Percentiles rank a stretch among this genome's conserved stretches.
These are phyloP conservation scores for Cottoperca gobio DNA, from an alignment of 2,797 vertebrate species.

Conservation along the genomic window DNA sequence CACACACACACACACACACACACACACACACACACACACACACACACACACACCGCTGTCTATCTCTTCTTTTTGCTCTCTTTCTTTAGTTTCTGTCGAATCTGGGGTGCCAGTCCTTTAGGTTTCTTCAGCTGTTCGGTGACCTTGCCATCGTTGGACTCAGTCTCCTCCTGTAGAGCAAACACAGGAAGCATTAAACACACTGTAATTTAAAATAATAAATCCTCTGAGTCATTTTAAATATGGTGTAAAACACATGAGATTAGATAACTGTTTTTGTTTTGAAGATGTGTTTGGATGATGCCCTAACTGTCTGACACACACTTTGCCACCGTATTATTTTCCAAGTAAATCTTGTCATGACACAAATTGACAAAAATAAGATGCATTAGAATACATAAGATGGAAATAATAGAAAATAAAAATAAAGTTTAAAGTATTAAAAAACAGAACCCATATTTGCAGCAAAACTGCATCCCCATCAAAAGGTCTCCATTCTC, in stretches of 20 bases:
- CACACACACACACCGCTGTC: conserved; percentile 8
- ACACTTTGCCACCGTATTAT: background rate
- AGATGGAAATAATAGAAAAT: no score
- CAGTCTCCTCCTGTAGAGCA: conserved; percentile 79
- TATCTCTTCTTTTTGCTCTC: conserved; percentile 89
- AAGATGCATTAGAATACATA: no score
- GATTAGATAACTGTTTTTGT: background rate
- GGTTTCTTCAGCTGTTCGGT: conserved; percentile 82
- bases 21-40: background rate
- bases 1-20: background rate
- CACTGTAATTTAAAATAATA: background rate
- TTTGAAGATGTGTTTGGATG: background rate
- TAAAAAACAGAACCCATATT: no score
- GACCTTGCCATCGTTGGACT: conserved; percentile 70
- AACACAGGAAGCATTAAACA: conserved; percentile 27
- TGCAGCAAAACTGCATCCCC: no score
- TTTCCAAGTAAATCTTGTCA: background rate
- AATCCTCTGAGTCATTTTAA: conserved; percentile 1
- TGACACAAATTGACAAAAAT: background rate
- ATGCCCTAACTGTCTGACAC: background rate
- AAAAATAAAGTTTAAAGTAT: no score
- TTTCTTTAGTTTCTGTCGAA: conserved; percentile 86
- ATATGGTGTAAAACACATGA: conserved; percentile 2
- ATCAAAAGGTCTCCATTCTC: no score
- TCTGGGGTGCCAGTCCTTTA: conserved; percentile 78